Conservation (phyloP, 2,797 vertebrate genomes). For the Chiropotes sagulatus region DNA sequence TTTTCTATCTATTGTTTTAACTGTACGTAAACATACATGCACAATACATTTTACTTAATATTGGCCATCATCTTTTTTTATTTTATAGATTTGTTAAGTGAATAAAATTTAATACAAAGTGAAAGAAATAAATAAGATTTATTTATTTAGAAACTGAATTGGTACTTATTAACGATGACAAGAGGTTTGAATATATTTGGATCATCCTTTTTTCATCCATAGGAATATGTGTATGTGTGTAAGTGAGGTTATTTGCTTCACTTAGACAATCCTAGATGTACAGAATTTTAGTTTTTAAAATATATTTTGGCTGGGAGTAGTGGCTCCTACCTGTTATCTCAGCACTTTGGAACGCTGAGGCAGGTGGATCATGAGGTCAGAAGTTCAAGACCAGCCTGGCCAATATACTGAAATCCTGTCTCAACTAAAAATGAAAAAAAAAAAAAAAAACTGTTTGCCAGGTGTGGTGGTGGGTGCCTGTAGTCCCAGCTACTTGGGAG, state of each 20-base stretch:
- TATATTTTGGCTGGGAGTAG: neutral
- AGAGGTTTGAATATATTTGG: neutral
- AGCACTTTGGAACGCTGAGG: neutral
- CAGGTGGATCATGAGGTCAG: neutral
- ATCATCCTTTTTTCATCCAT: neutral
- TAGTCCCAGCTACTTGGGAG: neutral
- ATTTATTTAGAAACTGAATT: neutral
- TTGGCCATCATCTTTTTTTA: neutral
- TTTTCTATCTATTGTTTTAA: neutral
- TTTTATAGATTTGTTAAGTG: neutral
- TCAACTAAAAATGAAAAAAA: neutral
- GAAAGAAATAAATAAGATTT: too few relatives aligned
- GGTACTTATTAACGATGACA: neutral
- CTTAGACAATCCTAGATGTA: neutral
- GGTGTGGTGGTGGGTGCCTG: accelerated
- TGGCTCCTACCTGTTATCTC: neutral
- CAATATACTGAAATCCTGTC: neutral
- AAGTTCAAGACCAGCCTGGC: neutral
- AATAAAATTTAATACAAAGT: neutral
- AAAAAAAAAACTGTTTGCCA: neutral
- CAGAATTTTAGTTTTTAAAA: neutral
- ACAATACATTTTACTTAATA: neutral
- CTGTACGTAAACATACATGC: neutral
- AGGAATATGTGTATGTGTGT: neutral
- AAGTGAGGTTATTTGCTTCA: neutral